Base-by-base conservation (phyloP, 2,797 vertebrate species). In the Acropternis orthonyx region DNA sequence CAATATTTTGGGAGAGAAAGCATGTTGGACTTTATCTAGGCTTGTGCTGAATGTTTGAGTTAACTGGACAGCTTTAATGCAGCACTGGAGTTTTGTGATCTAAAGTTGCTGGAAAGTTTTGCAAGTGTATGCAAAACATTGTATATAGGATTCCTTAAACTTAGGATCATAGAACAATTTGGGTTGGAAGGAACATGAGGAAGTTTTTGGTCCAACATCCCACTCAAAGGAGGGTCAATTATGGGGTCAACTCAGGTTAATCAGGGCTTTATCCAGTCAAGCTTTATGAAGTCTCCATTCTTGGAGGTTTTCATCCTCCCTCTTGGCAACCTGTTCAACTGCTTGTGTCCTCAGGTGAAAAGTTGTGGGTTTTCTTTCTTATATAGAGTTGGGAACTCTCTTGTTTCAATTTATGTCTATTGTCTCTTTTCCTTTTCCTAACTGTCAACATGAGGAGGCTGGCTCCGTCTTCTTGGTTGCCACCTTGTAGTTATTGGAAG, bases 401-500 rank as follows among this genome's bases (percentile, higher is more conserved):
- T 73, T 88, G 6, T 77, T 91, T 88, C 36, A 54, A 1, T 82
- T 95, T 81, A 49, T 80, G 51, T 48, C 51, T 71, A 9, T 77
- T 85, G 26, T 91, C 28, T 86, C 22, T 84, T 77, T 77, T 81
- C 11, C 15, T 69, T 83, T 67, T 5, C 19, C 6, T 76, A 36
- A 69, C 36, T 85, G 49, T 58, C 41, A 68, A 13, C 14, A 30
- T 61, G 37, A 90, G 44, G 19, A 75, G 13, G 30, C 34, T 85
- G 65, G n/a, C 68, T 92, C 2, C 6, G 20, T 83, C 37, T 48
- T 79, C 63, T 92, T 75, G 30, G 8, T 86, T 91, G 74, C 88
- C 74, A 78, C 69, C 51, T 95, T 63, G 76, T 77, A 74, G 82
- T 51, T 89, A 49, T 67, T 80, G 51, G 69, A 88, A 93, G 78